These are phyloP conservation scores for Selenia dentaria DNA, from an alignment of 2,888 invertebrate genomes.

Conservation along the genomic window DNA sequence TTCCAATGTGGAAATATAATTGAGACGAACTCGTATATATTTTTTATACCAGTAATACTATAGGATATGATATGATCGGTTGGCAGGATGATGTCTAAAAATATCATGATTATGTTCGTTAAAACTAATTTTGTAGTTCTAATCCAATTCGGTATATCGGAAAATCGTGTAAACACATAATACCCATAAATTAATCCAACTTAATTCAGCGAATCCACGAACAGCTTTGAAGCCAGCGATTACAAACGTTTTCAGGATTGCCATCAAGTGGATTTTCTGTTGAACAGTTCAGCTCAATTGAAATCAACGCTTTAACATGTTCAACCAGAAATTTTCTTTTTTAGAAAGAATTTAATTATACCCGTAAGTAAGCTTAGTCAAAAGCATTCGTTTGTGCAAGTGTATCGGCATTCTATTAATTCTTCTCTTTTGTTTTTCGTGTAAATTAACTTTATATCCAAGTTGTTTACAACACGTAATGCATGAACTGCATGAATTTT, in stretches of 20 bases:
- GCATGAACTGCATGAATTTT: too few relatives aligned
- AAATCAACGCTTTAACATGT: constrained; percentile 33
- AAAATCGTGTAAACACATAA: constrained; percentile 4
- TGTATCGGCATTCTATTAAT: not conserved
- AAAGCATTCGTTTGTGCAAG: constrained; percentile 16
- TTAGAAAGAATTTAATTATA: constrained; percentile 35
- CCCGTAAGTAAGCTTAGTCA: constrained; percentile 13
- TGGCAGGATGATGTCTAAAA: too few relatives aligned
- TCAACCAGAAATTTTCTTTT: constrained; percentile 27
- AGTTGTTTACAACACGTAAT: too few relatives aligned
- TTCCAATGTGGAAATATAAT: too few relatives aligned
- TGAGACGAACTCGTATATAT: too few relatives aligned
- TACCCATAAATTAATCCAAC: constrained; percentile 18
- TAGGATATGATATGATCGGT: too few relatives aligned
- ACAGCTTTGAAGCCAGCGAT: constrained; percentile 12
- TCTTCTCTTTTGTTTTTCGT: too few relatives aligned
- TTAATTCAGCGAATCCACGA: constrained; percentile 16
- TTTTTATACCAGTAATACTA: too few relatives aligned
- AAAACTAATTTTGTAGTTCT: not conserved
- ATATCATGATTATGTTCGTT: too few relatives aligned
- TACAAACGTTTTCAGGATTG: constrained; percentile 19
- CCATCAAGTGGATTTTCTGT: constrained; percentile 20
- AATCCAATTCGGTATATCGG: not conserved
- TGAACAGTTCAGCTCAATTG: constrained; percentile 36
- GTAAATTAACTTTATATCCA: too few relatives aligned